Percentiles rank a stretch among this genome's conserved stretches.
These are phyloP conservation scores for Eupithecia inturbata DNA, from an alignment of 2,888 invertebrate species.

Conservation along the genomic window DNA sequence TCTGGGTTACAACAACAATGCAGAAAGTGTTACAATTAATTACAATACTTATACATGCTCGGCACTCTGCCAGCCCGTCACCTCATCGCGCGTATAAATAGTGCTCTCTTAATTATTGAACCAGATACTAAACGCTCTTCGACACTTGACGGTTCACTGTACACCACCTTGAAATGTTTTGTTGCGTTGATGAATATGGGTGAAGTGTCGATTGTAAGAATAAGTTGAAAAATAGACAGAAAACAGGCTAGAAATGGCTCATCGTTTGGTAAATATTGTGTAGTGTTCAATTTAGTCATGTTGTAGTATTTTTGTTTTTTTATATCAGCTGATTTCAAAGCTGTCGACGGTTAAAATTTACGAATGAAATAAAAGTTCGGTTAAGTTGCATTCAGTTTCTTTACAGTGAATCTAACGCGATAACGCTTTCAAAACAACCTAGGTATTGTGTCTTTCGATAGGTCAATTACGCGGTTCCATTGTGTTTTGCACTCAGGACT, in stretches of 20 bases:
- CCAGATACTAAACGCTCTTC: conserved; percentile 26
- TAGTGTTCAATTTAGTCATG: background rate
- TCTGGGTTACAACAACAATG: conserved; percentile 29
- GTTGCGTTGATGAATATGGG: conserved; percentile 7
- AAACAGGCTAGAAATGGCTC: conserved; percentile 10
- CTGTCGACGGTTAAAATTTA: background rate
- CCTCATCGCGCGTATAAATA: conserved; percentile 35
- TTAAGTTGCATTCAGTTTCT: background rate
- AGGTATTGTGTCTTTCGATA: conserved; percentile 2
- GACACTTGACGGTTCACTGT: conserved; percentile 1
- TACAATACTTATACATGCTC: conserved; percentile 19
- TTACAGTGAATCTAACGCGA: background rate
- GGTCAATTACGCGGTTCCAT: conserved; percentile 64
- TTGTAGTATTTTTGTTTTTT: background rate
- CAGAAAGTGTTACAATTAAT: conserved; percentile 31
- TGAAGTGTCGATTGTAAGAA: background rate
- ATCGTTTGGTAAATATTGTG: conserved; percentile 23
- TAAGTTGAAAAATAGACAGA: background rate
- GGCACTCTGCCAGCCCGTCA: conserved; percentile 36
- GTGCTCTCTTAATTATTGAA: conserved; percentile 25
- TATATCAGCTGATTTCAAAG: background rate
- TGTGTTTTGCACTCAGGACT: conserved; percentile 91
- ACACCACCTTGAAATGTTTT: conserved; percentile 1
- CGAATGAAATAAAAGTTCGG: background rate
- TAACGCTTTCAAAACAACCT: background rate